Evolutionary conservation across 2,113 vertebrate genomes (phyloP).

Genomic region (Notothenia rossii): DNA sequence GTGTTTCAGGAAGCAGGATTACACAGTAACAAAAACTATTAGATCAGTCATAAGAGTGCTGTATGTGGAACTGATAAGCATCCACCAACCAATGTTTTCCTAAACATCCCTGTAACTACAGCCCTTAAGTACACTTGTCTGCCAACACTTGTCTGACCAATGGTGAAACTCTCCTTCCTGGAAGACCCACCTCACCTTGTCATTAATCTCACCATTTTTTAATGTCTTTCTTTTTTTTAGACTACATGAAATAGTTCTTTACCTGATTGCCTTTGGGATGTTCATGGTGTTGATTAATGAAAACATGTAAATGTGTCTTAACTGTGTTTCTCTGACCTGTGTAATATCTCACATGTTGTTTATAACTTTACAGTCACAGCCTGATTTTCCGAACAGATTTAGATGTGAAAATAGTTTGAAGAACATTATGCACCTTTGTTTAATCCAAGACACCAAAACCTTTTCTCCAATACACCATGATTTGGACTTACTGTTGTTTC

Average conservation of each 20-base stretch:
- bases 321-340: constrained; percentile 19
- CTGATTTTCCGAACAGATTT: constrained; percentile 7
- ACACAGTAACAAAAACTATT: neutral
- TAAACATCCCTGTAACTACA: neutral
- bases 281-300: neutral
- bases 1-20: constrained; percentile 44
- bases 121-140: neutral
- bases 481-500: neutral
- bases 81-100: neutral
- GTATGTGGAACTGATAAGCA: neutral
- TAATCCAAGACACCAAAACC: neutral
- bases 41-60: neutral
- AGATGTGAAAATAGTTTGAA: neutral
- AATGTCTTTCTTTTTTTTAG: neutral
- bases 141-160: no score
- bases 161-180: constrained; percentile 31
- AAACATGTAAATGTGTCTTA: constrained; percentile 2
- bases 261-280: neutral
- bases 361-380: neutral
- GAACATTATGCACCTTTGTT: neutral
- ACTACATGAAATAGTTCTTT: constrained; percentile 3
- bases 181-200: neutral
- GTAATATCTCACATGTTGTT: neutral
- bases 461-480: neutral
- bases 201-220: constrained; percentile 8